Evolutionary conservation across 2,797 vertebrate species (phyloP).

Genomic region (Tragopan temminckii): DNA sequence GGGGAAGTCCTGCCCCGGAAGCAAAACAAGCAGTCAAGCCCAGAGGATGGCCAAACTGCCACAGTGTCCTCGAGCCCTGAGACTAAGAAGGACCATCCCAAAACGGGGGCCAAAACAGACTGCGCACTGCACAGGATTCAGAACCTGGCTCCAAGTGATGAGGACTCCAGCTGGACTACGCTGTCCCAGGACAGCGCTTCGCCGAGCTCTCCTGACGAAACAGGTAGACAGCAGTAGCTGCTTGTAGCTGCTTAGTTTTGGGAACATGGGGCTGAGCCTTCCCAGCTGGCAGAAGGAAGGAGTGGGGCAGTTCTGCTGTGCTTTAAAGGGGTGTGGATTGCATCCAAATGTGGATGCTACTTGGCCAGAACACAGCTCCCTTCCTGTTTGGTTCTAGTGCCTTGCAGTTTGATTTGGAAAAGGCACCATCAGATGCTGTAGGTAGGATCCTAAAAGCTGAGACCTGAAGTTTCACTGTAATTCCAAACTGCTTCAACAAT

Average conservation of each 20-base stretch:
- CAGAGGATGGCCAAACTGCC: conserved; percentile 81
- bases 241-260: rapidly evolving
- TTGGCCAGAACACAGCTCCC: not conserved
- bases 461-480: not conserved
- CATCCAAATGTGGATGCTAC: rapidly evolving
- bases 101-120: conserved; percentile 92
- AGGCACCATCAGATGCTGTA: not conserved
- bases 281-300: not conserved
- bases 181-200: conserved; percentile 95
- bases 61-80: conserved; percentile 87
- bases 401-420: not conserved
- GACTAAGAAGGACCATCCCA: conserved; percentile 88
- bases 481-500: not conserved
- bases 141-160: conserved; percentile 94
- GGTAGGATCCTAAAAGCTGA: not conserved
- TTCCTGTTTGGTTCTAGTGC: rapidly evolving
- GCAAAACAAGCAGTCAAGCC: conserved; percentile 79
- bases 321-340: not conserved
- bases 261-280: not conserved
- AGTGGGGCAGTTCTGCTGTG: not conserved
- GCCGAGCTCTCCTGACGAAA: conserved; percentile 88
- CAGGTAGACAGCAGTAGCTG: conserved; percentile 82
- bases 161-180: conserved; percentile 98
- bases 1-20: conserved; percentile 82
- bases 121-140: conserved; percentile 93